Conservation (phyloP, 2,888 invertebrate species). For the Actias luna region DNA sequence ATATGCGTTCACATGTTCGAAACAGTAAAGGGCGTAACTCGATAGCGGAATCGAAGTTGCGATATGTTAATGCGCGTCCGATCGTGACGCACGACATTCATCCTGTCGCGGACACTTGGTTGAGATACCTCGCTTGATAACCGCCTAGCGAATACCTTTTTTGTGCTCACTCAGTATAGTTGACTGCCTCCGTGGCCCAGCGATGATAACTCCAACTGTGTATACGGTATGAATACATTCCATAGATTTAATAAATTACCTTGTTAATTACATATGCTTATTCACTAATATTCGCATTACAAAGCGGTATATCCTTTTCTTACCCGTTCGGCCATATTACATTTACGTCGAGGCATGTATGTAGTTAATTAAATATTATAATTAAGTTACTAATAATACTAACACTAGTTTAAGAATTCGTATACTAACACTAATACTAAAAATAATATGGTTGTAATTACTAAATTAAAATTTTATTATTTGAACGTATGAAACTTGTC, state of each 20-base stretch:
- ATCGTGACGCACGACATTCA: conserved; percentile 79
- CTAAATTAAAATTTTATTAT: too few relatives aligned
- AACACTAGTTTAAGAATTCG: too few relatives aligned
- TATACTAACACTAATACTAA: too few relatives aligned
- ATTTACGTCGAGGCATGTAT: too few relatives aligned
- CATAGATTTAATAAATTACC: neutral
- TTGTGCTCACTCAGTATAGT: conserved; percentile 12
- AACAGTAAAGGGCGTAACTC: conserved; percentile 39
- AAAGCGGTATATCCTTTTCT: too few relatives aligned
- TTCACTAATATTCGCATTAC: too few relatives aligned
- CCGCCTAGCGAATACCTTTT: conserved; percentile 18
- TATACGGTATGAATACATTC: neutral
- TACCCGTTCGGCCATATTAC: too few relatives aligned
- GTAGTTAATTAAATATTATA: too few relatives aligned
- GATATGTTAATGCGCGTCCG: conserved; percentile 77
- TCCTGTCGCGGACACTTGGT: conserved; percentile 60
- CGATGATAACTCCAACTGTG: neutral
- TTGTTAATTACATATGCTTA: too few relatives aligned
- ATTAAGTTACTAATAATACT: too few relatives aligned
- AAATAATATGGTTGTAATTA: too few relatives aligned
- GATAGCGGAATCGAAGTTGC: conserved; percentile 70
- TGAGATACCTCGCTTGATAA: conserved; percentile 16
- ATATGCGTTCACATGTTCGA: conserved; percentile 28
- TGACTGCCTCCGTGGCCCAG: neutral
- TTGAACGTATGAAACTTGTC: too few relatives aligned